Conservation (phyloP, 2,888 invertebrate genomes). For the Dryobota labecula region DNA sequence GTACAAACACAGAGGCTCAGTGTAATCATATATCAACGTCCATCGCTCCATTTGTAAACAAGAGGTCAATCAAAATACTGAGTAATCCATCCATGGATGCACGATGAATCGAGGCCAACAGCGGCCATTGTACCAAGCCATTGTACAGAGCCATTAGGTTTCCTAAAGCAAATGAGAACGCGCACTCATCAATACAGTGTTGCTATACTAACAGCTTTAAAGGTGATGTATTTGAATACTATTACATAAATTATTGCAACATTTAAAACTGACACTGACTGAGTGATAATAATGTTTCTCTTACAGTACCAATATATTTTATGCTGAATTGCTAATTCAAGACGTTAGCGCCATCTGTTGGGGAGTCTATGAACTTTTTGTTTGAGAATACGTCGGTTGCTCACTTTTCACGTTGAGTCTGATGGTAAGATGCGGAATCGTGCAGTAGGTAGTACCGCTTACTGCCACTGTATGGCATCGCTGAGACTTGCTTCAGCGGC, state of each 20-base stretch:
- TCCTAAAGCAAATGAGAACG: constrained; percentile 48
- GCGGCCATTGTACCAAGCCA: constrained; percentile 50
- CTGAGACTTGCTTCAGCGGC: background rate
- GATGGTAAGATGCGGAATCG: background rate
- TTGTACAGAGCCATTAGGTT: constrained; percentile 49
- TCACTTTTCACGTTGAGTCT: background rate
- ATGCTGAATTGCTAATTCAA: constrained; percentile 5
- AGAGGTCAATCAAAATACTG: constrained; percentile 29
- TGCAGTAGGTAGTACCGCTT: constrained; percentile 43
- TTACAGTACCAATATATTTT: constrained; percentile 6
- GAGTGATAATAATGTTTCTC: constrained; percentile 17
- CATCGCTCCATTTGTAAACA: constrained; percentile 40
- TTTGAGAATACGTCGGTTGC: background rate
- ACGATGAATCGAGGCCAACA: constrained; percentile 45
- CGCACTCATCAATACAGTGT: constrained; percentile 52
- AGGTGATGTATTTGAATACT: constrained; percentile 11
- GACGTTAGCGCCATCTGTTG: constrained; percentile 57
- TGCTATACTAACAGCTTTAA: constrained; percentile 38
- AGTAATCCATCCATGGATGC: constrained; percentile 39
- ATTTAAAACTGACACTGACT: constrained; percentile 12
- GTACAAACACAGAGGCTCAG: background rate
- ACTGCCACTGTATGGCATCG: constrained; percentile 37
- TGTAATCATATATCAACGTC: constrained; percentile 8
- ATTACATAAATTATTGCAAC: constrained; percentile 42
- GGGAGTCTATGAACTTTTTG: constrained; percentile 33